Conservation (phyloP, 2,113 vertebrate species). For the Lathamus discolor region DNA sequence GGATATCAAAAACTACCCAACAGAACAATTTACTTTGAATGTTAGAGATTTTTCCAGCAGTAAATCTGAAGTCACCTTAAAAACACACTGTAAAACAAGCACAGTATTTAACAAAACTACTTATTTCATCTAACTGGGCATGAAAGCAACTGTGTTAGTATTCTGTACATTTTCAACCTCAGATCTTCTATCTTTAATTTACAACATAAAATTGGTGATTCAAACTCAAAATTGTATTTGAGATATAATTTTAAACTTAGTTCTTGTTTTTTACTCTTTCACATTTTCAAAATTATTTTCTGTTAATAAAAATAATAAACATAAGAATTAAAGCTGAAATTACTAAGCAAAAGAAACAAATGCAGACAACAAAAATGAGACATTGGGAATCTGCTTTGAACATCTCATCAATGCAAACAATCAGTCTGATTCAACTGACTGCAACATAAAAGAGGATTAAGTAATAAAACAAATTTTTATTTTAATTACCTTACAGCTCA, state of each 20-base stretch:
- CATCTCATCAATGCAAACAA: not conserved
- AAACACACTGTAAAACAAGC: conserved; percentile 24
- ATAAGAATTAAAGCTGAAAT: not conserved
- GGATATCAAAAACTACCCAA: not conserved
- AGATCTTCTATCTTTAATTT: not conserved
- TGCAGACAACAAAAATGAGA: not conserved
- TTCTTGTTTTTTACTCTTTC: not conserved
- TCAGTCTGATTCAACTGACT: not conserved
- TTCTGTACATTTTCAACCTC: not conserved
- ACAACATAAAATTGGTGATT: not conserved
- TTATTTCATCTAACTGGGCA: not conserved
- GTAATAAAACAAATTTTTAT: not conserved
- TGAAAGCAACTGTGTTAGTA: not conserved
- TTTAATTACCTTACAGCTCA: not conserved
- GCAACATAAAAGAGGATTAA: not conserved
- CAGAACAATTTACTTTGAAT: not conserved
- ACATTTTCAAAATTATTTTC: not conserved
- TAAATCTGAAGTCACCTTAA: conserved; percentile 38
- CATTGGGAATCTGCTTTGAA: not conserved
- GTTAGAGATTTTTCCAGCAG: not conserved
- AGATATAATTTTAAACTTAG: not conserved
- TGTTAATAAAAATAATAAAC: not conserved
- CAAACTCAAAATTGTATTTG: not conserved
- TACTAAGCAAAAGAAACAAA: not conserved
- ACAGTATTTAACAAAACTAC: not conserved